phyloP scores from a whole-genome alignment of 1,140 invertebrate genomes.

The Planococcus citri region DNA sequence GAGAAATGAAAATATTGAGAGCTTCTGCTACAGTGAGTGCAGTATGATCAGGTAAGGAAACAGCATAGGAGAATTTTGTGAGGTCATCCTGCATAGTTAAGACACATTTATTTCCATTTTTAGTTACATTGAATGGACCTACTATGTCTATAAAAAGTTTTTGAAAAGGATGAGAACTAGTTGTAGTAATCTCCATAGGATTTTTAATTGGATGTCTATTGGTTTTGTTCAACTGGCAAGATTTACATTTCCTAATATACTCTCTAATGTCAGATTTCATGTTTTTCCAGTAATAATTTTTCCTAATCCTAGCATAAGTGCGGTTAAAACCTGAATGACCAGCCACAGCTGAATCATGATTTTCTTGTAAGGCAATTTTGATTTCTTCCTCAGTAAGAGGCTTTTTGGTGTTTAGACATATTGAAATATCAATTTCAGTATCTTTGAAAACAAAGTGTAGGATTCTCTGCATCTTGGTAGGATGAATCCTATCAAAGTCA shows the following conservation, averaged over 20 bases:
- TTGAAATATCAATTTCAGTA: background rate
- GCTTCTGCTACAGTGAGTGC: conserved; percentile 30
- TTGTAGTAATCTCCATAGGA: conserved; percentile 26
- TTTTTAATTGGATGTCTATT: conserved; percentile 16
- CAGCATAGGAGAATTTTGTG: conserved; percentile 32
- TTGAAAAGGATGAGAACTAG: conserved; percentile 6
- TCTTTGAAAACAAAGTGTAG: background rate
- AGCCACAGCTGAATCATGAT: conserved; percentile 16
- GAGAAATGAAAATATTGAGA: conserved; percentile 28
- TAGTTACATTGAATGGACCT: conserved; percentile 29
- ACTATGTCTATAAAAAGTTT: conserved; percentile 29
- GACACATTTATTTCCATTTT: conserved; percentile 30
- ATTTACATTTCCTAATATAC: conserved; percentile 24
- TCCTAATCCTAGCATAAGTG: background rate
- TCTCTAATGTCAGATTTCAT: conserved; percentile 12
- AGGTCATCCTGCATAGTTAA: conserved; percentile 33
- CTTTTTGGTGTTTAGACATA: background rate
- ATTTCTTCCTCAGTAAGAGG: background rate
- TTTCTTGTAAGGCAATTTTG: background rate
- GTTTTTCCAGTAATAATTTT: conserved; percentile 21
- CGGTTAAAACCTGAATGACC: conserved; percentile 21
- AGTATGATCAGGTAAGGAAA: conserved; percentile 32
- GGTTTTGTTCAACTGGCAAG: no score
- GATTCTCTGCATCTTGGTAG: background rate
- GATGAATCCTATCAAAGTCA: conserved; percentile 1